Percentiles rank a stretch among this genome's conserved stretches.
Evolutionary conservation across 2,888 invertebrate genomes (phyloP).

Genomic region (Troides helena): DNA sequence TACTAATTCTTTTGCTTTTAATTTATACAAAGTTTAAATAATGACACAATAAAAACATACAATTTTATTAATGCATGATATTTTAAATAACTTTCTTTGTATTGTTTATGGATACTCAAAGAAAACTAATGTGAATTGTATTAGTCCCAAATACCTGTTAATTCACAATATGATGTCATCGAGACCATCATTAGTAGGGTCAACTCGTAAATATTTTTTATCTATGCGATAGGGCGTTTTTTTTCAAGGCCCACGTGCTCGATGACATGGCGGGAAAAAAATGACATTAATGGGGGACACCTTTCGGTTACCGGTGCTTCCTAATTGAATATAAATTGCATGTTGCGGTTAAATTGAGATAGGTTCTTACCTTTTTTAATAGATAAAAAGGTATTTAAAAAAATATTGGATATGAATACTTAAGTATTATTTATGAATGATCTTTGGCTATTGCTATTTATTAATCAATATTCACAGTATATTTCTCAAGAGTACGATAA

Average conservation of each 20-base stretch:
- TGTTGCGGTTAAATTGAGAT: slow-evolving; percentile 21
- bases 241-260: slow-evolving; percentile 27
- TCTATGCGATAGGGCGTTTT: slow-evolving; percentile 24
- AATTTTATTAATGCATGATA: background rate
- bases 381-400: background rate
- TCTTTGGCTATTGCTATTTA: background rate
- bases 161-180: background rate
- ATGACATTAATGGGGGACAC: slow-evolving; percentile 37
- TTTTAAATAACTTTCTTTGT: background rate
- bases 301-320: slow-evolving; percentile 37
- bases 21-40: too few relatives aligned
- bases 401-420: background rate
- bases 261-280: slow-evolving; percentile 33
- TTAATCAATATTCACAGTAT: too few relatives aligned
- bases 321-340: slow-evolving; percentile 60
- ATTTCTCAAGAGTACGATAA: too few relatives aligned
- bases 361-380: slow-evolving; percentile 18
- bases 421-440: background rate
- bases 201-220: slow-evolving; percentile 25
- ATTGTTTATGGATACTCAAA: too few relatives aligned
- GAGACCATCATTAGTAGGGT: slow-evolving; percentile 11
- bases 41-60: background rate
- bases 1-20: too few relatives aligned
- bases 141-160: background rate
- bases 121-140: background rate